These are phyloP conservation scores for Diadema setosum DNA, from an alignment of 35 echinoderm and acorn worm genomes.

Conservation along the genomic window DNA sequence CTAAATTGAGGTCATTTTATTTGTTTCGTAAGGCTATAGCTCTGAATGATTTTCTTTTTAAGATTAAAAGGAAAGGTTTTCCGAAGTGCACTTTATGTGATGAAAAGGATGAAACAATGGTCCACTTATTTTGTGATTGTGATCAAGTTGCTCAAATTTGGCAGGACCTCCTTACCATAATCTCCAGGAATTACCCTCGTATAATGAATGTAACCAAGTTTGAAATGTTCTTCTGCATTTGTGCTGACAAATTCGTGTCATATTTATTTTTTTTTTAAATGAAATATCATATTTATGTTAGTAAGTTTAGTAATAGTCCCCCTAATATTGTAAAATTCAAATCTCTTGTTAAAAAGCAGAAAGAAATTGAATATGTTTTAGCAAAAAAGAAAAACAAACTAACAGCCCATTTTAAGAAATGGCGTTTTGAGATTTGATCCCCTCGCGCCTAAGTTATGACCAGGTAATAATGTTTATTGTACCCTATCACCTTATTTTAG, in stretches of 20 bases:
- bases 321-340: too few relatives aligned
- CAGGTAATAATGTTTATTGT: not conserved
- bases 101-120: not conserved
- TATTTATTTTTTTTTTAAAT: too few relatives aligned
- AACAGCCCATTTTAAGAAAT: not conserved
- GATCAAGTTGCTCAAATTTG: not conserved
- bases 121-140: not conserved
- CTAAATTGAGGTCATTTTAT: not conserved
- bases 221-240: too few relatives aligned
- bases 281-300: too few relatives aligned
- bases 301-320: too few relatives aligned
- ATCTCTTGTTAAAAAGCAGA: too few relatives aligned
- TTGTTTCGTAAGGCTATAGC: not conserved
- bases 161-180: not conserved
- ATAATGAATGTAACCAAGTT: too few relatives aligned
- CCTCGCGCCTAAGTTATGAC: not conserved
- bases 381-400: too few relatives aligned
- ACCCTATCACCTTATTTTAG: not conserved
- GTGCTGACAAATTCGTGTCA: too few relatives aligned
- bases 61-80: not conserved
- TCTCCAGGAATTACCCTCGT: not conserved
- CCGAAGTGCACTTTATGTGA: not conserved
- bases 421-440: not conserved
- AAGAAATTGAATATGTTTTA: too few relatives aligned
- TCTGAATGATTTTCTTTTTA: not conserved